Evolutionary conservation across 2,797 vertebrate genomes (phyloP), one percentile per base, ranked within the genome.

Genomic region (Chelon labrosus): DNA sequence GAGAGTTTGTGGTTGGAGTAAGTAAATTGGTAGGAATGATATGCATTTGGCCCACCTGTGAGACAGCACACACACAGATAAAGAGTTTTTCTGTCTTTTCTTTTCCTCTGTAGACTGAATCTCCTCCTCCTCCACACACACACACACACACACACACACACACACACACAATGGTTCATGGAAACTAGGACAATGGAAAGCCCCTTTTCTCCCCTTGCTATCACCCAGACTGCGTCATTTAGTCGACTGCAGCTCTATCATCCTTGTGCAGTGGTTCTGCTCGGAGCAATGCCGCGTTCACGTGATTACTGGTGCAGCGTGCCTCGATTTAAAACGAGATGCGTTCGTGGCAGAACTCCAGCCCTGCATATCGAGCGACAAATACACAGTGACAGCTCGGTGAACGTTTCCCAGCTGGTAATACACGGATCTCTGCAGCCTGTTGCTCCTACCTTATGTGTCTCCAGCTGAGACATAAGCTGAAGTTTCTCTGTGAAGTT

Each of bases 141-240:
- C 25, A 64, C 66, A 63, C 52, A 56, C 41, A 50, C 63, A 37
- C 25, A 64, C 66, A 63, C 55, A 59, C 41, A 50, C 63, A 42
- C 22, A 46, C 39, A 67, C 47, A 53, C 56, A 61, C 11, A 56
- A 7, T n/a, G 13, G 63, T 50, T 65, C 53, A 62, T 84, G 62
- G 73, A 89, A 72, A 84, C 79, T 81, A 72, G 78, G 72, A 62
- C 70, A 69, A 62, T 85, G 85, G 82, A 90, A 91, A 91, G 70
- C 68, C 87, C 84, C 81, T 19, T 67, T 60, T 54, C 57, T 72
- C 58, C 78, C 66, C 46, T 22, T 4, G 0, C 38, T 50, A 56
- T 65, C 60, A 74, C 49, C 60, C 38, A 3, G 17, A 70, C 65
- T 76, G 68, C 69, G 67, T 69, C 31, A 12, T 35, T 22, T 58